phyloP scores from a whole-genome alignment of 2,797 vertebrate genomes.

The Picus viridis region DNA sequence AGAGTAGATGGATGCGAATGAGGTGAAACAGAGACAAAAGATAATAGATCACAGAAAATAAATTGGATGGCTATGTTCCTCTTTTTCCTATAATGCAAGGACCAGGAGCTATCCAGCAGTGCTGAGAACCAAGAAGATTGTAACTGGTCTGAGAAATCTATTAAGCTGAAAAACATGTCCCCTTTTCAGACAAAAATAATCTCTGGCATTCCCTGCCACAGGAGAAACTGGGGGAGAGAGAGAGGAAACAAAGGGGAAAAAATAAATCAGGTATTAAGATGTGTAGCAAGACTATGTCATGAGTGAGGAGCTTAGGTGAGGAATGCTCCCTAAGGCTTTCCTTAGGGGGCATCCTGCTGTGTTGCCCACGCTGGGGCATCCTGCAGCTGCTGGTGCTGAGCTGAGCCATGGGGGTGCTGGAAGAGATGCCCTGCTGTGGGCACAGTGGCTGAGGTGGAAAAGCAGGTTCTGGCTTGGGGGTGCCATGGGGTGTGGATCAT shows the following conservation, averaged over 20 bases:
- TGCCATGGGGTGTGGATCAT: neutral
- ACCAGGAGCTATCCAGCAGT: neutral
- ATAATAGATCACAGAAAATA: slow-evolving; percentile 36
- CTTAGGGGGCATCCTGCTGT: neutral
- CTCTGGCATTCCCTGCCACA: neutral
- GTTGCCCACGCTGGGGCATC: neutral
- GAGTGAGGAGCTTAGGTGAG: neutral
- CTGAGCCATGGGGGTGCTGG: neutral
- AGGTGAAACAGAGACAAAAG: slow-evolving; percentile 46
- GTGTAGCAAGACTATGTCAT: neutral
- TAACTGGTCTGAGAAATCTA: slow-evolving; percentile 14
- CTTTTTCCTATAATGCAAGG: slow-evolving; percentile 16
- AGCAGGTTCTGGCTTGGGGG: neutral
- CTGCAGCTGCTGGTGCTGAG: neutral
- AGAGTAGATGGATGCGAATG: slow-evolving; percentile 38
- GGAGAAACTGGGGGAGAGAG: neutral
- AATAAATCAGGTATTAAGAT: neutral
- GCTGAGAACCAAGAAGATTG: neutral
- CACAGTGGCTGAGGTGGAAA: neutral
- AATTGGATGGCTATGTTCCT: slow-evolving; percentile 19
- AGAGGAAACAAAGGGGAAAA: fast-evolving
- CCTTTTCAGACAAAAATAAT: neutral
- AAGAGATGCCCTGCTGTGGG: neutral
- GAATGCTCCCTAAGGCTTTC: neutral
- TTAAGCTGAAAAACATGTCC: neutral